Percentiles rank a stretch among this genome's conserved stretches.
Conservation (phyloP, 2,113 vertebrate species). For the Rynchops niger region DNA sequence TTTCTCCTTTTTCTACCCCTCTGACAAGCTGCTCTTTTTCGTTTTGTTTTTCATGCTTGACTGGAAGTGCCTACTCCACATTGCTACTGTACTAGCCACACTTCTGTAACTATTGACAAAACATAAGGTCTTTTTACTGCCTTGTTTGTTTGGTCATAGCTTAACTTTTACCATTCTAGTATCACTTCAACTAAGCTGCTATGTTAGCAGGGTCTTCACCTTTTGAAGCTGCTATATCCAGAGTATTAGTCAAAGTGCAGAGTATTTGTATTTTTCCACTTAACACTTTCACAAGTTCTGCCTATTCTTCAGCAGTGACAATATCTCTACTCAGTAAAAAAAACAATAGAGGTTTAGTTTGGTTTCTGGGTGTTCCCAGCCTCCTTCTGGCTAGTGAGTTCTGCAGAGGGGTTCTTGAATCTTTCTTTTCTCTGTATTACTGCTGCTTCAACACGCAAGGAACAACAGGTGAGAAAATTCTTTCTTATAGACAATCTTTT, state of each 20-base stretch:
- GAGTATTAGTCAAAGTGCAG: slow-evolving; percentile 1
- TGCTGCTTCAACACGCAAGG: neutral
- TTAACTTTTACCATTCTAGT: slow-evolving; percentile 24
- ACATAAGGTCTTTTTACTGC: neutral
- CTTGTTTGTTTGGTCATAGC: slow-evolving; percentile 13
- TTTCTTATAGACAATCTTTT: neutral
- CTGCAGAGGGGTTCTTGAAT: neutral
- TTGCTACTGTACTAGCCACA: neutral
- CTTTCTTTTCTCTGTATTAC: neutral
- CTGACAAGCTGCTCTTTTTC: neutral
- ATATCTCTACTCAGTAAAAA: neutral
- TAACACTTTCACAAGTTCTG: neutral
- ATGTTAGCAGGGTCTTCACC: neutral
- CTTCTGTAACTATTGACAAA: slow-evolving; percentile 27
- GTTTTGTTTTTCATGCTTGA: slow-evolving; percentile 27
- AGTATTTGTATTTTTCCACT: neutral
- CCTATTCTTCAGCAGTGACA: neutral
- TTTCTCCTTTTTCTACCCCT: neutral
- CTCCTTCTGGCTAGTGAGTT: neutral
- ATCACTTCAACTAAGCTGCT: neutral
- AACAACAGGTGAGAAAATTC: neutral
- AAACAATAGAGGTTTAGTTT: neutral
- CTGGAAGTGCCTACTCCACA: neutral
- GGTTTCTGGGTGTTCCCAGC: neutral
- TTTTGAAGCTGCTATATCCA: slow-evolving; percentile 10